A percentile compares a stretch with the other conserved stretches of the same genome.
Conservation (phyloP, 2,797 vertebrate species). For the Nyctibius grandis region DNA sequence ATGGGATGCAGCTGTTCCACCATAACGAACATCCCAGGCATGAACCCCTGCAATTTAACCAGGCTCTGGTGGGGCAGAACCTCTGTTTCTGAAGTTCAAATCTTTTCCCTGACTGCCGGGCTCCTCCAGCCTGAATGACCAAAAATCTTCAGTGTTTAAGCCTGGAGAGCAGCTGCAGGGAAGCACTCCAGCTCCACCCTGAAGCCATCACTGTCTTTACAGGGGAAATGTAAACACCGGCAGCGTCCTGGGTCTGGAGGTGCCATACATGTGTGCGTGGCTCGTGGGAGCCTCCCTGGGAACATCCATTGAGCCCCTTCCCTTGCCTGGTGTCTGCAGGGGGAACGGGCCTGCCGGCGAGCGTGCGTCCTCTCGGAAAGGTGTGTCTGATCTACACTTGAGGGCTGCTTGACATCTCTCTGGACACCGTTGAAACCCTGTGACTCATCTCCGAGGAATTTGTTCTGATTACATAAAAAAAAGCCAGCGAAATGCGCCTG, state of each 20-base stretch:
- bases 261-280: background rate
- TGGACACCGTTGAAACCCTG: constrained; percentile 49
- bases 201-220: constrained; percentile 36
- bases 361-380: constrained; percentile 11
- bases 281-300: background rate
- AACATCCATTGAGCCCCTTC: background rate
- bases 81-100: background rate
- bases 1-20: background rate
- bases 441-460: constrained; percentile 68
- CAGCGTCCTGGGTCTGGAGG: background rate
- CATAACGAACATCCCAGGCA: background rate
- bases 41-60: background rate
- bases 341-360: background rate
- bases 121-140: background rate
- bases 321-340: background rate
- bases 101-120: background rate
- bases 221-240: constrained; percentile 41
- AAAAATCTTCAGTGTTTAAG: background rate
- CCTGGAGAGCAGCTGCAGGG: constrained; percentile 43
- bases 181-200: constrained; percentile 40
- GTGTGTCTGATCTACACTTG: constrained; percentile 55
- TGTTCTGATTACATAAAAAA: constrained; percentile 67
- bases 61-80: background rate
- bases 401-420: constrained; percentile 46
- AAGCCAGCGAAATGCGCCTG: constrained; percentile 34